Evolutionary conservation across 2,797 vertebrate species (phyloP).

Genomic region (Hydrolagus colliei): DNA sequence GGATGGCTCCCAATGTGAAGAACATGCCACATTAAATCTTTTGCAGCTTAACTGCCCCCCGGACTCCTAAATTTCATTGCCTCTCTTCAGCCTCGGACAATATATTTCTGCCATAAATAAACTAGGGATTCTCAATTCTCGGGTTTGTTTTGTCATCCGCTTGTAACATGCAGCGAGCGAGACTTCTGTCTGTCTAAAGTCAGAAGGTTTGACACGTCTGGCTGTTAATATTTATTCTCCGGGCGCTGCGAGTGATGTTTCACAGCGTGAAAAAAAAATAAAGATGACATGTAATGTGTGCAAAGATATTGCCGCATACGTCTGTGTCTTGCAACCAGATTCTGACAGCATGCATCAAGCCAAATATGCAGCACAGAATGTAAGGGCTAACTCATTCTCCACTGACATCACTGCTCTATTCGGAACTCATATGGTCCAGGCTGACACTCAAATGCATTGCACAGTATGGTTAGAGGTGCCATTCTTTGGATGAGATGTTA

Average conservation of each 20-base stretch:
- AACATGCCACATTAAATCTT: constrained; percentile 45
- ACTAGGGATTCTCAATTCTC: not conserved
- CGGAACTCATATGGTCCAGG: too few species aligned
- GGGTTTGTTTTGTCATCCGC: not conserved
- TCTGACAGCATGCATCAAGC: too few species aligned
- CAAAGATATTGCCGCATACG: not conserved
- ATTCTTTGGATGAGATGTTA: too few species aligned
- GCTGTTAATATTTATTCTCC: not conserved
- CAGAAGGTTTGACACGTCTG: not conserved
- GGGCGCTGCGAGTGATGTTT: not conserved
- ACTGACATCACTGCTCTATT: too few species aligned
- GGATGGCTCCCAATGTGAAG: constrained; percentile 49
- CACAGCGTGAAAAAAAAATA: not conserved
- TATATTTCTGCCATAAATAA: not conserved
- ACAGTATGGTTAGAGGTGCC: too few species aligned
- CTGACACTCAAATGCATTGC: too few species aligned
- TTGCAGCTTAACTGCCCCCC: constrained; percentile 41
- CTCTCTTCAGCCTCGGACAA: not conserved
- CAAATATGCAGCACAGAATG: too few species aligned
- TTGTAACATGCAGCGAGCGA: not conserved
- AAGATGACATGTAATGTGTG: not conserved
- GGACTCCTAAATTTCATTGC: constrained; percentile 46
- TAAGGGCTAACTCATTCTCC: too few species aligned
- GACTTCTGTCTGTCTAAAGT: not conserved
- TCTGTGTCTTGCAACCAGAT: too few species aligned